Percentiles rank a stretch among this genome's conserved stretches.
Conservation (phyloP, 2,797 vertebrate species). For the Sebastes iracundus region DNA sequence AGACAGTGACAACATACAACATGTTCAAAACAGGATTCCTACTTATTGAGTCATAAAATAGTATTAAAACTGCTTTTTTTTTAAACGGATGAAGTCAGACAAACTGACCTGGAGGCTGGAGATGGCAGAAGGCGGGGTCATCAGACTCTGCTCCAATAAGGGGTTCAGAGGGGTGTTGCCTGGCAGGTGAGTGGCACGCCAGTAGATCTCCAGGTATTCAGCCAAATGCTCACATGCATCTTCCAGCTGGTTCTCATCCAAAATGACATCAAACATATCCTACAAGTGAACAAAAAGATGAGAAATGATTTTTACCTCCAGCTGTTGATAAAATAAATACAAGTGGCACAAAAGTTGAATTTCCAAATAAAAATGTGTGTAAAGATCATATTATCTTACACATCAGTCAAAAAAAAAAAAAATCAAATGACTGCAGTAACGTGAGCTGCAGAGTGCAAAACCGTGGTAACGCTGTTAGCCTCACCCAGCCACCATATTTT, state of each 20-base stretch:
- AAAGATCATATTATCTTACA: neutral
- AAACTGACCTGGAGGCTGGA: conserved; percentile 90
- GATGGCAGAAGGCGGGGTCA: conserved; percentile 88
- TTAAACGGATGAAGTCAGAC: neutral
- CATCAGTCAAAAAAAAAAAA: too few relatives aligned
- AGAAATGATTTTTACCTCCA: neutral
- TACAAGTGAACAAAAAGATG: conserved; percentile 46
- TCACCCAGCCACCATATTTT: too few relatives aligned
- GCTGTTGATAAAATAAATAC: neutral
- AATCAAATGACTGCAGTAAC: too few relatives aligned
- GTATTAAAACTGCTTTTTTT: neutral
- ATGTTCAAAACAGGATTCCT: conserved; percentile 39
- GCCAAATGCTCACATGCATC: conserved; percentile 95
- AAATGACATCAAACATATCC: conserved; percentile 97
- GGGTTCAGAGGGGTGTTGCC: conserved; percentile 84
- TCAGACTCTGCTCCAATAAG: conserved; percentile 83
- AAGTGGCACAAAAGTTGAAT: neutral
- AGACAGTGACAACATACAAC: conserved; percentile 63
- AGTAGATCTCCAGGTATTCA: conserved; percentile 95
- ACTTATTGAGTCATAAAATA: neutral
- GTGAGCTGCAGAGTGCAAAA: too few relatives aligned
- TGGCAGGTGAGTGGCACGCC: conserved; percentile 94
- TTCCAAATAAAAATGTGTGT: neutral
- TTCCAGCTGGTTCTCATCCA: conserved; percentile 97
- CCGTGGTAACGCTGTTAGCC: too few relatives aligned